phyloP scores from a whole-genome alignment of 37 sponge, comb jelly and placozoan species.

The Mnemiopsis leidyi region DNA sequence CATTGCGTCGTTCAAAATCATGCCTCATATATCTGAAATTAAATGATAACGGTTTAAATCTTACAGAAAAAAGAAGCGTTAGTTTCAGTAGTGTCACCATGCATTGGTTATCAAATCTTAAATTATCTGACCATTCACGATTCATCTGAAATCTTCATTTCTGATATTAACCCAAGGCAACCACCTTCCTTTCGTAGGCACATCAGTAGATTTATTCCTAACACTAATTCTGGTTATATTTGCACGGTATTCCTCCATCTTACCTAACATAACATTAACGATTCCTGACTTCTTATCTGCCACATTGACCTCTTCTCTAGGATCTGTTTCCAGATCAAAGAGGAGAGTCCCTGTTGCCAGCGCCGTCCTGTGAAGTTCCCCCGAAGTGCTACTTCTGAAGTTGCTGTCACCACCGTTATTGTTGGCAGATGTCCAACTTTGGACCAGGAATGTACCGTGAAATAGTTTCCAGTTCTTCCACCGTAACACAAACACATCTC shows the following conservation, averaged over 20 bases:
- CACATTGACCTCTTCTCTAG: neutral
- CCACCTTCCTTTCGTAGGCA: neutral
- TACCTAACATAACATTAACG: neutral
- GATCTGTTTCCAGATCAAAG: neutral
- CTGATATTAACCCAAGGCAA: neutral
- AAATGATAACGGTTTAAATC: no score
- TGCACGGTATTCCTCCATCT: neutral
- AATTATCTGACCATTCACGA: no score
- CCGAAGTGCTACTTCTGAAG: neutral
- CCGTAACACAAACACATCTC: neutral
- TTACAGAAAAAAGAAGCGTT: no score
- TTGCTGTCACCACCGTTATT: neutral
- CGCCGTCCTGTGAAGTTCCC: neutral
- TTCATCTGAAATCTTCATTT: no score
- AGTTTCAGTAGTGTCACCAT: no score
- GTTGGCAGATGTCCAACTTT: neutral
- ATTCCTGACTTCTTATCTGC: neutral
- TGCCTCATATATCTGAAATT: no score
- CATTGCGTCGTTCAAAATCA: no score
- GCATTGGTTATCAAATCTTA: no score
- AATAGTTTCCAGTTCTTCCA: constrained; percentile 28
- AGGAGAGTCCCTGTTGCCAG: neutral
- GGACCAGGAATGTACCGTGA: neutral
- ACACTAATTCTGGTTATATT: neutral
- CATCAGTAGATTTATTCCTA: neutral